A percentile compares a stretch with the other conserved stretches of the same genome.
phyloP scores from a whole-genome alignment of 2,797 vertebrate species.

The Morelia viridis region DNA sequence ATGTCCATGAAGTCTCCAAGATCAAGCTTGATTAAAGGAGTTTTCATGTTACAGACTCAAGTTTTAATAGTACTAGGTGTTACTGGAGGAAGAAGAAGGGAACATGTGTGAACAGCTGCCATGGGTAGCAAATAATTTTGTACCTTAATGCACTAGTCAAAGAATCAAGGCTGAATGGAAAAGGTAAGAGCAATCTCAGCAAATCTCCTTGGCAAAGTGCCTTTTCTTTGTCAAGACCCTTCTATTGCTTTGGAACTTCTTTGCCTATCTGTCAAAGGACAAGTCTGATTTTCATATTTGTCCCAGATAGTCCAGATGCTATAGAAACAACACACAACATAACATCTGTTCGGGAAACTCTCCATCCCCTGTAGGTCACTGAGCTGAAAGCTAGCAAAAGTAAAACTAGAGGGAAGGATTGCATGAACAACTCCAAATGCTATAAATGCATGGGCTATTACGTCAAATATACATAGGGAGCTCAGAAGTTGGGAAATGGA shows the following conservation, averaged over 20 bases:
- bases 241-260: constrained; percentile 17
- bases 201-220: too few species aligned
- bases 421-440: constrained; percentile 29
- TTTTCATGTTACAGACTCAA: too few species aligned
- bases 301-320: constrained; percentile 68
- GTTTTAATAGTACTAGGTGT: too few species aligned
- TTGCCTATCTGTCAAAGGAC: constrained; percentile 54
- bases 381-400: neutral
- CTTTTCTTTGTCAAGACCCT: too few species aligned
- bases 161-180: too few species aligned
- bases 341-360: constrained; percentile 9
- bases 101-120: too few species aligned
- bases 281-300: constrained; percentile 65
- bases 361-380: constrained; percentile 50
- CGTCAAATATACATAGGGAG: neutral
- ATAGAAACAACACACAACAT: constrained; percentile 51
- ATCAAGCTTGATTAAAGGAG: too few species aligned
- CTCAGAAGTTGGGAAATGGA: neutral
- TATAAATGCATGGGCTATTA: accelerated
- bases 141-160: too few species aligned
- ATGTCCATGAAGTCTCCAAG: too few species aligned
- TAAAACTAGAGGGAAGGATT: accelerated
- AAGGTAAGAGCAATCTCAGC: too few species aligned
- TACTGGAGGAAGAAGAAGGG: too few species aligned
- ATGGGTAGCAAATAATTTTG: too few species aligned